Conservation (phyloP, 1,140 invertebrate species). For the Zaprionus taronus region DNA sequence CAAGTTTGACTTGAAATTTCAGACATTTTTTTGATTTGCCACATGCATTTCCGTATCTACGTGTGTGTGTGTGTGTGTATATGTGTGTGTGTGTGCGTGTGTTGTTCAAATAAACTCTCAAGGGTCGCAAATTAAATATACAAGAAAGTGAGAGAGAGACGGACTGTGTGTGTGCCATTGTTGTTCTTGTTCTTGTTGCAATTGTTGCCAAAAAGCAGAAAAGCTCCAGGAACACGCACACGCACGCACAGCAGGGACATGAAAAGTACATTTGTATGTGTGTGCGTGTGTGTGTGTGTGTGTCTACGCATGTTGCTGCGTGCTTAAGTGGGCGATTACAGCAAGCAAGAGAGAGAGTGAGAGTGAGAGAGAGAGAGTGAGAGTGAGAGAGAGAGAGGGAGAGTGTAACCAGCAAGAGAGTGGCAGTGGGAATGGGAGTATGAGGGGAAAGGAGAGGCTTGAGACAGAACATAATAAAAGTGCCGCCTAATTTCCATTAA, state of each 20-base stretch:
- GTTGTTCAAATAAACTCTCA: slow-evolving; percentile 52
- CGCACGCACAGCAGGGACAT: slow-evolving; percentile 54
- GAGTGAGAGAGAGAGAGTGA: background rate
- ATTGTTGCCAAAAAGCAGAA: slow-evolving; percentile 23
- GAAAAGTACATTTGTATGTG: slow-evolving; percentile 34
- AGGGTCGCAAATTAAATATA: slow-evolving; percentile 40
- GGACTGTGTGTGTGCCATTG: slow-evolving; percentile 2
- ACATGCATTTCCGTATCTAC: slow-evolving; percentile 33
- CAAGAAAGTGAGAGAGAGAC: slow-evolving; percentile 48
- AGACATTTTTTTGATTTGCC: slow-evolving; percentile 27
- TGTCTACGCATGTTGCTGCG: slow-evolving; percentile 30
- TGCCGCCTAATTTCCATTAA: slow-evolving; percentile 31
- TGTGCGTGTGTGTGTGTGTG: slow-evolving; percentile 10
- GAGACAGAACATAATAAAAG: slow-evolving; percentile 10
- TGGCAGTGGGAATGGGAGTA: background rate
- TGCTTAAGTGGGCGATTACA: slow-evolving; percentile 13
- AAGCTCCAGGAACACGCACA: slow-evolving; percentile 13
- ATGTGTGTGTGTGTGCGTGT: slow-evolving; percentile 16
- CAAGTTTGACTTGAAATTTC: slow-evolving; percentile 20
- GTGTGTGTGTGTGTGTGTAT: background rate
- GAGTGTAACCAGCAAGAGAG: background rate
- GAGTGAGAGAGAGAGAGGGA: background rate
- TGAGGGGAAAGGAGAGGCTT: background rate
- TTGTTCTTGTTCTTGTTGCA: slow-evolving; percentile 24
- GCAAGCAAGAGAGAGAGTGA: background rate